Evolutionary conservation across 2,113 vertebrate genomes (phyloP).

Genomic region (Jaculus jaculus): DNA sequence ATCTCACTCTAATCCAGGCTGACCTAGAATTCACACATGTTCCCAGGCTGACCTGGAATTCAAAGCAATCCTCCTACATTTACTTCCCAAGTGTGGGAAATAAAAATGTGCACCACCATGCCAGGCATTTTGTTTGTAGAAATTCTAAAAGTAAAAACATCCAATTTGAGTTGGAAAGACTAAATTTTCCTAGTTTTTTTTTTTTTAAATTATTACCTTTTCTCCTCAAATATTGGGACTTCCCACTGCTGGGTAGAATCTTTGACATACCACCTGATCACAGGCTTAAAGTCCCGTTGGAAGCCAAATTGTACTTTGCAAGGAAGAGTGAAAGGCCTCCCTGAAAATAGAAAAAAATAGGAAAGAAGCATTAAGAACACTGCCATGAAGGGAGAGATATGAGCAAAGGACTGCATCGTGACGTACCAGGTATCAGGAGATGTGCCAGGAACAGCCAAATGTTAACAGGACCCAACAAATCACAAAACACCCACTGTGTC

Average conservation of each 20-base stretch:
- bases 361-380: not conserved
- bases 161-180: not conserved
- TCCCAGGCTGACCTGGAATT: too few species aligned
- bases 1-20: too few species aligned
- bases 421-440: not conserved
- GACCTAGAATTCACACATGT: too few species aligned
- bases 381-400: fast-evolving
- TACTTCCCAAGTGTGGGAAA: too few species aligned
- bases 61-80: too few species aligned
- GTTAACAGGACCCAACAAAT: fast-evolving
- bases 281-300: constrained; percentile 72
- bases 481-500: too few species aligned
- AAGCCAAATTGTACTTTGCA: constrained; percentile 87
- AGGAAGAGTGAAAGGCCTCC: constrained; percentile 83
- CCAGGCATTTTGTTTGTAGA: too few species aligned
- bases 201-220: too few species aligned
- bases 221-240: constrained; percentile 45
- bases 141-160: not conserved
- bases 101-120: too few species aligned
- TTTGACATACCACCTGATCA: constrained; percentile 84
- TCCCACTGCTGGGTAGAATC: constrained; percentile 69
- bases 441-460: not conserved
- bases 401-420: too few species aligned
- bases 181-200: not conserved
- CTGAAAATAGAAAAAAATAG: constrained; percentile 77